phyloP scores from a whole-genome alignment of 2,888 invertebrate genomes.

The Cheilosia soror region DNA sequence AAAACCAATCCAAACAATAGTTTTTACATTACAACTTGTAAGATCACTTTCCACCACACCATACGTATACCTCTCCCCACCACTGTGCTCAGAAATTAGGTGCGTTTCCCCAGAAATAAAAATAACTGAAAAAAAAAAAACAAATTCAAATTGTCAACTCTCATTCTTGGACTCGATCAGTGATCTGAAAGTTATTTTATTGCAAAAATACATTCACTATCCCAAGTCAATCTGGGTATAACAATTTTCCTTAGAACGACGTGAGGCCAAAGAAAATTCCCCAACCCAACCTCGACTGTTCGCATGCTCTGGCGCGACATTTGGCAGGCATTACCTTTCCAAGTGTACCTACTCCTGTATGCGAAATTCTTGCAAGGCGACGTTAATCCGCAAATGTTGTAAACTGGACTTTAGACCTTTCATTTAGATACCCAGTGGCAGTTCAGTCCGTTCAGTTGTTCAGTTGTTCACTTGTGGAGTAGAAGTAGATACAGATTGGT shows the following conservation, averaged over 20 bases:
- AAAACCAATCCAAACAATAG: too few relatives aligned
- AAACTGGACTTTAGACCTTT: constrained; percentile 73
- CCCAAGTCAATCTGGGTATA: constrained; percentile 35
- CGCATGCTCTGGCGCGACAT: constrained; percentile 64
- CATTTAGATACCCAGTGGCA: constrained; percentile 43
- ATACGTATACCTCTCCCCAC: background rate
- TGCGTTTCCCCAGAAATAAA: constrained; percentile 28
- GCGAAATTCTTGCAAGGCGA: constrained; percentile 68
- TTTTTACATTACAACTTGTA: background rate
- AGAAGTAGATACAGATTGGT: constrained; percentile 54
- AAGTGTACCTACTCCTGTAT: constrained; percentile 41
- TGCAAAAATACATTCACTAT: constrained; percentile 27
- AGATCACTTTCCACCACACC: background rate
- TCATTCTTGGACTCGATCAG: constrained; percentile 40
- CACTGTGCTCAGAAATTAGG: constrained; percentile 11
- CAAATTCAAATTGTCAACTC: constrained; percentile 38
- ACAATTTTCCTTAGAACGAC: constrained; percentile 62
- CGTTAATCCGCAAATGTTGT: constrained; percentile 66
- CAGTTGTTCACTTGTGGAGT: constrained; percentile 8
- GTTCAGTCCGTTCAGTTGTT: constrained; percentile 14
- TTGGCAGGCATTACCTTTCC: constrained; percentile 68
- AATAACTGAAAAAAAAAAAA: background rate
- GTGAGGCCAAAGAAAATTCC: constrained; percentile 74
- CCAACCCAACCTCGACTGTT: constrained; percentile 62
- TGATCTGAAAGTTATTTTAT: constrained; percentile 56